Evolutionary conservation across 1,140 invertebrate species (phyloP), one percentile per base, ranked within the genome.

Genomic region (Panulirus ornatus): DNA sequence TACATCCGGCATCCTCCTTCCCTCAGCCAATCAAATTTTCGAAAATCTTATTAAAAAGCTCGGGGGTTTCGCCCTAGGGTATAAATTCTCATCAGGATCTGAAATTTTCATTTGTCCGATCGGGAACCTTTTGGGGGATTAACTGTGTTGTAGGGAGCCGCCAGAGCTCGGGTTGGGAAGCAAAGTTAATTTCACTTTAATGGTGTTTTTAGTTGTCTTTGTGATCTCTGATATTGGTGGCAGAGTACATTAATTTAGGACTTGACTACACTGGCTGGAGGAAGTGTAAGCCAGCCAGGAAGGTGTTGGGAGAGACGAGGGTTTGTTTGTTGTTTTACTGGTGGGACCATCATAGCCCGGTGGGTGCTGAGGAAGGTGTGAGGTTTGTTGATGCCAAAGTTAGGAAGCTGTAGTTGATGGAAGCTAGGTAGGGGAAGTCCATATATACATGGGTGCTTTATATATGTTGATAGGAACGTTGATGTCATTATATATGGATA

Each of bases 81-180:
- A 79, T 87, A 87, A 79, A 87, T 78, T 79, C 84, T 79, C 73
- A 87, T 87, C 75, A 87, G 40, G 73, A 79, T 40, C 73, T 78
- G 73, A 87, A 87, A 87, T 79, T 87, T 87, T 87, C 84, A 87
- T 87, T 87, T 87, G 84, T 87, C 73, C 47, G 54, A 78, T 79
- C 73, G 54, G 84, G 36, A 79, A 87, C 70, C 79, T 83, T 83
- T 83, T 27, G n/a, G 30, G 54, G 79, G 79, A 83, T 83, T 83
- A 83, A n/a, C 5, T 19, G 36, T 22, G 79, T 27, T 63, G 51
- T 79, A 63, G 84, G 84, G 54, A 78, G 19, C 34, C 0, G 30
- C 44, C 9, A 36, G 78, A 16, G 38, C 30, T 19, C 11, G 38
- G 66, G 63, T 19, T 11, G 40, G 63, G 16, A 30, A n/a, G 27